phyloP scores from a whole-genome alignment of 2,888 invertebrate genomes.

The Scaeva pyrastri region DNA sequence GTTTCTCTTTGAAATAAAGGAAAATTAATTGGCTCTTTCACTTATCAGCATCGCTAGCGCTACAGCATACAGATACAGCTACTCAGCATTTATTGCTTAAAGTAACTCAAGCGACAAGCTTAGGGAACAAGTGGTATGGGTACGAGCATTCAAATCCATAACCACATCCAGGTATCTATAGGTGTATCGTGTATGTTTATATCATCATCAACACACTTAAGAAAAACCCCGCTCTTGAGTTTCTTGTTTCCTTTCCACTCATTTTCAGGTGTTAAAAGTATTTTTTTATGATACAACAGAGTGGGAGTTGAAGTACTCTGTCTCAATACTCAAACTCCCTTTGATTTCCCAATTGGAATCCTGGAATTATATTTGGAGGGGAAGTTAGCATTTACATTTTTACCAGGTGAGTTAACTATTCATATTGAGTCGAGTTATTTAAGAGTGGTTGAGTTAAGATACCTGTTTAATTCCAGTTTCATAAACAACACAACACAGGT shows the following conservation, averaged over 20 bases:
- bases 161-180: neutral
- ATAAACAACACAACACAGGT: constrained; percentile 47
- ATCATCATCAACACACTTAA: neutral
- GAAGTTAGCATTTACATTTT: neutral
- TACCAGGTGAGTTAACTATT: neutral
- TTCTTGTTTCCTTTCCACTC: constrained; percentile 33
- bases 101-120: constrained; percentile 13
- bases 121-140: neutral
- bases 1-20: constrained; percentile 56
- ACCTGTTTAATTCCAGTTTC: constrained; percentile 31
- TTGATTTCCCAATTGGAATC: constrained; percentile 57
- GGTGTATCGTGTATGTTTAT: no score
- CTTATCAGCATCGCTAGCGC: no score
- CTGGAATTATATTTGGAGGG: constrained; percentile 40
- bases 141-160: neutral
- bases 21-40: constrained; percentile 72
- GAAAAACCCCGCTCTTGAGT: constrained; percentile 53
- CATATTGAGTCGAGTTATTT: neutral
- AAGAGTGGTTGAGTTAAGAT: constrained; percentile 24
- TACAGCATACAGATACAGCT: no score
- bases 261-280: constrained; percentile 24
- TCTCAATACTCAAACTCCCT: no score
- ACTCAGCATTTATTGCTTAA: constrained; percentile 56
- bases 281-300: neutral
- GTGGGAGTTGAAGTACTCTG: constrained; percentile 16